A percentile compares a stretch with the other conserved stretches of the same genome.
Conservation (phyloP, 2,888 invertebrate genomes). For the Tetanocera ferruginea region DNA sequence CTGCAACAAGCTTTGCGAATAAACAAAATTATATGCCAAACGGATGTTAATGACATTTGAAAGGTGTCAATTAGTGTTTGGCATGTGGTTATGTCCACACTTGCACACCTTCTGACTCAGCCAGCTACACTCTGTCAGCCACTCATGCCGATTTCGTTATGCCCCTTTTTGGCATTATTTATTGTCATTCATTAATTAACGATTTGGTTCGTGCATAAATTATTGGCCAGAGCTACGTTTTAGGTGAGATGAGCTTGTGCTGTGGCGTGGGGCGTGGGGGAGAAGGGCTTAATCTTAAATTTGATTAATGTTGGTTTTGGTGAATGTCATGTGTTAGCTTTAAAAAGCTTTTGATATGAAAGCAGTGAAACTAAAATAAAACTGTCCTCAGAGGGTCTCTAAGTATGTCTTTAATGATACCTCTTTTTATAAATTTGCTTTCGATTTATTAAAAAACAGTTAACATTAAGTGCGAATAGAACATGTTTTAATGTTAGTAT, state of each 20-base stretch:
- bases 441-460: too few relatives aligned
- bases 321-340: conserved; percentile 8
- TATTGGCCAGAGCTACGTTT: conserved; percentile 11
- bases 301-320: conserved; percentile 26
- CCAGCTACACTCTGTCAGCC: neutral
- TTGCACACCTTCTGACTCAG: neutral
- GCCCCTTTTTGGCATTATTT: conserved; percentile 27
- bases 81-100: conserved; percentile 24
- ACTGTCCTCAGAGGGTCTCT: too few relatives aligned
- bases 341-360: conserved; percentile 22
- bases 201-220: conserved; percentile 28
- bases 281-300: neutral
- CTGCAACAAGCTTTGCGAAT: neutral
- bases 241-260: neutral
- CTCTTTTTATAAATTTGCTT: too few relatives aligned
- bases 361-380: neutral
- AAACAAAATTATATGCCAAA: neutral
- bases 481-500: too few relatives aligned
- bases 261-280: neutral
- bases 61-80: conserved; percentile 51
- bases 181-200: conserved; percentile 38
- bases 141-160: neutral
- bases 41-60: conserved; percentile 48
- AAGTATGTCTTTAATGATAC: too few relatives aligned
- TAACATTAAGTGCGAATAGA: too few relatives aligned